Conservation (phyloP, 2,113 vertebrate species). For the Oxygymnocypris stewartii region DNA sequence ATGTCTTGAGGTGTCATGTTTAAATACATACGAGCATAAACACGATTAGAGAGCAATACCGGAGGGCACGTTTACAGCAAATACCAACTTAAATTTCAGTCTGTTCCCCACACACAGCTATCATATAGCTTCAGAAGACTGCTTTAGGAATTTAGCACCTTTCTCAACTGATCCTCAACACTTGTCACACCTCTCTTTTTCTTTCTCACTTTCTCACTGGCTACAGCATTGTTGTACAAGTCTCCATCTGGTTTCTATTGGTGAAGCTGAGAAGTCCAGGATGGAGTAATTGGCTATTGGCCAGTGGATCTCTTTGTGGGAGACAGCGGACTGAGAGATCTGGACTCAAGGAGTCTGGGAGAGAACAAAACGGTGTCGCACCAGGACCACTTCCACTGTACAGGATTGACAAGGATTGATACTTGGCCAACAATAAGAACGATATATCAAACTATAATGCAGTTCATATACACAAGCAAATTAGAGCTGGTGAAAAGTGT, state of each 20-base stretch:
- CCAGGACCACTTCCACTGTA: background rate
- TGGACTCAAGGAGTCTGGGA: constrained; percentile 35
- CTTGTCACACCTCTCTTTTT: constrained; percentile 30
- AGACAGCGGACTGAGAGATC: constrained; percentile 44
- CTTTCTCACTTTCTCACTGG: constrained; percentile 36
- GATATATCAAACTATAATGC: constrained; percentile 20
- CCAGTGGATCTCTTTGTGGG: constrained; percentile 59
- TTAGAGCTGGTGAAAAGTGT: background rate
- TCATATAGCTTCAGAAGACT: constrained; percentile 1
- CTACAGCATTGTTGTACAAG: constrained; percentile 50
- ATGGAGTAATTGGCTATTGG: constrained; percentile 55
- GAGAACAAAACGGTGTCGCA: background rate
- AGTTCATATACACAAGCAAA: constrained; percentile 4
- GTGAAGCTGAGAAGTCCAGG: constrained; percentile 55
- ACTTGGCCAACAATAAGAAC: constrained; percentile 3
- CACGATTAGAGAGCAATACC: background rate
- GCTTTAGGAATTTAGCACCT: constrained; percentile 8
- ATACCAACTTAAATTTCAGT: background rate
- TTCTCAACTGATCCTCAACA: constrained; percentile 17
- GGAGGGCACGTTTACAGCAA: constrained; percentile 1
- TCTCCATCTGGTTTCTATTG: constrained; percentile 67
- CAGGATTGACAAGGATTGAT: background rate
- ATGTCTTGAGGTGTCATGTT: constrained; percentile 7
- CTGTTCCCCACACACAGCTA: constrained; percentile 1
- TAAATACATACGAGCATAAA: background rate